Base-by-base conservation (phyloP, 2,113 vertebrate species). In the Takifugu bimaculatus region DNA sequence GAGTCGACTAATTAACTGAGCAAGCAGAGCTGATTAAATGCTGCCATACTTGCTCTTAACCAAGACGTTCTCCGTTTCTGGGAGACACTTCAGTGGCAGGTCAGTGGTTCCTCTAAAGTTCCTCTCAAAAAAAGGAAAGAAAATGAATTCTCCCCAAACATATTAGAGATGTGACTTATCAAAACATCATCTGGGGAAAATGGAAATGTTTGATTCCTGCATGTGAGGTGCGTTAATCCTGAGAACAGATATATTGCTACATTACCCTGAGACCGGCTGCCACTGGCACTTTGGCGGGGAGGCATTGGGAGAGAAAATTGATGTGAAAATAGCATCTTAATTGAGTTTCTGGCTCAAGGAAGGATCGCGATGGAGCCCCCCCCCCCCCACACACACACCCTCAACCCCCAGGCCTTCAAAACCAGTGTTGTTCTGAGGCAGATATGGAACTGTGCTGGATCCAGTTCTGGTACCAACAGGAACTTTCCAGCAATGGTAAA, bases 271-370 rank as follows among this genome's bases (percentile, higher is more conserved):
- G 78, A 87, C 82, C 70, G 83, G 78, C 80, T 64, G 83, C 81
- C 86, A 61, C 72, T 69, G 79, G 83, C 67, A 14, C 72, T 80
- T 85, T 71, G 65, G 77, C 11, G 32, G 70, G 54, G 77, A 81
- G 63, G 75, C 77, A 65, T 63, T 82, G 75, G 51, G 63, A 57
- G 72, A 74, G 81, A 78, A 86, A 87, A 84, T 72, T 79, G 73
- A 83, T 79, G 70, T 66, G 76, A 76, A 82, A 87, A 74, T 78
- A 51, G 56, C 71, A 48, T 74, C 63, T 78, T 88, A 88, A 87
- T 89, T 85, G 82, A 71, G 71, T 84, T 84, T 77, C 56, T 58
- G 59, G 81, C 67, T 85, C 64, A 54, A 60, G 72, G 77, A 77
- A 55, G 63, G 58, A 78, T 71, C 50, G 63, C 72, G 65, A 77